These are phyloP conservation scores for Caenorhabditis panamensis DNA, from an alignment of 2,888 invertebrate species.

Conservation along the genomic window DNA sequence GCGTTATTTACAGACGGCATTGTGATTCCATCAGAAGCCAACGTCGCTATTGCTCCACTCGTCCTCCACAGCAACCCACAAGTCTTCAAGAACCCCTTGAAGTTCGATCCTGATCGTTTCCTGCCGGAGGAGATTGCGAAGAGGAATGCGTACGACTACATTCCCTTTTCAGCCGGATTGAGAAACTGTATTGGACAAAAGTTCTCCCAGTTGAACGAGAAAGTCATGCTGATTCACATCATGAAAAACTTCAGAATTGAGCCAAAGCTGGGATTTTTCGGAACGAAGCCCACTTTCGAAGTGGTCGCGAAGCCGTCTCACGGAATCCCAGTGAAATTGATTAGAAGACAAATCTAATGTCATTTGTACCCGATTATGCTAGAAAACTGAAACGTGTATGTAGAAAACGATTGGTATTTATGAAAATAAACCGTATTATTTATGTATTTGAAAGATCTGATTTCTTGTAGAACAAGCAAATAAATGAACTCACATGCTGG, in stretches of 20 bases:
- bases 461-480: too few species aligned
- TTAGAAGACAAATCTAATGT: too few species aligned
- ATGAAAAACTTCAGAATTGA: slow-evolving; percentile 16
- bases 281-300: slow-evolving; percentile 5
- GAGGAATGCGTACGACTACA: slow-evolving; percentile 71
- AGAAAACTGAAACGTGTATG: too few species aligned
- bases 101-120: slow-evolving; percentile 82
- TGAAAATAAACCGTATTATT: too few species aligned
- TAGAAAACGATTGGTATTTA: too few species aligned
- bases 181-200: slow-evolving; percentile 81
- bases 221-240: slow-evolving; percentile 66
- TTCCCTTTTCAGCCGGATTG: slow-evolving; percentile 78
- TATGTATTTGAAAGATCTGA: too few species aligned
- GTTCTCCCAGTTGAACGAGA: slow-evolving; percentile 82
- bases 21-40: slow-evolving; percentile 28
- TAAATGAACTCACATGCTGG: too few species aligned
- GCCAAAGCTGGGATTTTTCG: background rate
- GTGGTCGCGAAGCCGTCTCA: slow-evolving; percentile 26
- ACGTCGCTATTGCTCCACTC: slow-evolving; percentile 40
- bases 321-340: slow-evolving; percentile 34
- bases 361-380: too few species aligned
- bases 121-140: slow-evolving; percentile 78
- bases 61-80: slow-evolving; percentile 50
- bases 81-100: slow-evolving; percentile 78
- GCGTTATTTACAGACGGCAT: slow-evolving; percentile 25